These are phyloP conservation scores for Xiphorhynchus elegans DNA, from an alignment of 2,113 vertebrate genomes.

Conservation along the genomic window DNA sequence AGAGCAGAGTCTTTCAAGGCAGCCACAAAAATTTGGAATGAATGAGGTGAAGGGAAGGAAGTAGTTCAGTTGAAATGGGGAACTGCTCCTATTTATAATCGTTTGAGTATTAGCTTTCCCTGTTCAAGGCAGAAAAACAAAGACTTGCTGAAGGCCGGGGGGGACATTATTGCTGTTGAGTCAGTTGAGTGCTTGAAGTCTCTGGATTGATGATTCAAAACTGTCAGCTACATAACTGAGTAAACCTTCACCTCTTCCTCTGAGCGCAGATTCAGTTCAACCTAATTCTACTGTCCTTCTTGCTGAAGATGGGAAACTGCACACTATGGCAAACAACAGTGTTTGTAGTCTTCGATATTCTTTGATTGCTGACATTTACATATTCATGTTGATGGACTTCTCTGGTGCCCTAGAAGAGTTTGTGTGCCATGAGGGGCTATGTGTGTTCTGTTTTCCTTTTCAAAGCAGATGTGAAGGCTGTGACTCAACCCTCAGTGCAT, in stretches of 20 bases:
- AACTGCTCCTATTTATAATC: not conserved
- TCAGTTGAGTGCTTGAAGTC: not conserved
- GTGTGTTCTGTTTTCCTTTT: not conserved
- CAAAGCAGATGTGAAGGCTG: not conserved
- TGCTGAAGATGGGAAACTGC: not conserved
- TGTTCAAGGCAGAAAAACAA: not conserved
- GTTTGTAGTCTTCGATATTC: not conserved
- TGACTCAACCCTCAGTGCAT: not conserved
- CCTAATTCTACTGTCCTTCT: not conserved
- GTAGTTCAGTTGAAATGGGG: not conserved
- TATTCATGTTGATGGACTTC: not conserved
- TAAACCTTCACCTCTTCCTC: not conserved
- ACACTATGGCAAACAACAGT: accelerated
- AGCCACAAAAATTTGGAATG: not conserved
- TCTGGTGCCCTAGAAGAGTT: not conserved
- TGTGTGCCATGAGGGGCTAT: accelerated
- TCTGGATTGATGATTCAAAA: not conserved
- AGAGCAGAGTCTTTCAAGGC: not conserved
- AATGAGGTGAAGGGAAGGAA: not conserved
- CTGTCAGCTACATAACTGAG: not conserved
- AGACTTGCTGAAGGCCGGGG: not conserved
- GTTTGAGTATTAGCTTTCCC: not conserved
- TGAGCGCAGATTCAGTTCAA: not conserved
- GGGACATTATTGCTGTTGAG: not conserved
- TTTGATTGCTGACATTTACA: not conserved